Percentiles rank a stretch among this genome's conserved stretches.
phyloP scores from a whole-genome alignment of 1,140 invertebrate species.

The Zelostemma sp. region DNA sequence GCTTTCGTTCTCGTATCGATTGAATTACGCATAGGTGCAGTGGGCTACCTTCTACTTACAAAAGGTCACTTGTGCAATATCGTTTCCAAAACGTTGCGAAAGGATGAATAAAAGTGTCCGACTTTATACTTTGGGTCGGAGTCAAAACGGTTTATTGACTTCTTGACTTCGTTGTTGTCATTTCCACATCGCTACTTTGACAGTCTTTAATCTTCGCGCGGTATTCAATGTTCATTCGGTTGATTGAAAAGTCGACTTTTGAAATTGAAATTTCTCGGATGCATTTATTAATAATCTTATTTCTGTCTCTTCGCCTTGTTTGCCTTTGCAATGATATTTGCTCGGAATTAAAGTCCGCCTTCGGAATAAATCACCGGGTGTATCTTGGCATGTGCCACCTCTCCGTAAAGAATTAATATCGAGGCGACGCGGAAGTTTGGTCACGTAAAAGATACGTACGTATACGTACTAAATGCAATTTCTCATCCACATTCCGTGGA shows the following conservation, averaged over 20 bases:
- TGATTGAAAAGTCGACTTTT: not conserved
- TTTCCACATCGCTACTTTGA: too few relatives aligned
- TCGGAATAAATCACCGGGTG: conserved; percentile 39
- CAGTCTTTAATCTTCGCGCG: too few relatives aligned
- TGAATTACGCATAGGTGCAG: conserved; percentile 11
- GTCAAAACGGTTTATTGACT: too few relatives aligned
- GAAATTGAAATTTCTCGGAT: not conserved
- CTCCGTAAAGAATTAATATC: conserved; percentile 44
- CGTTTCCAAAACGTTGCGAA: not conserved
- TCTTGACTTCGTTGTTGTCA: too few relatives aligned
- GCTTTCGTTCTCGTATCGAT: conserved; percentile 4
- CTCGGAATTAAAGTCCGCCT: conserved; percentile 15
- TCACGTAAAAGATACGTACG: conserved; percentile 43
- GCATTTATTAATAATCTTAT: not conserved
- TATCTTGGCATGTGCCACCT: conserved; percentile 44
- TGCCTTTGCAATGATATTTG: conserved; percentile 35
- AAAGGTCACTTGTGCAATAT: conserved; percentile 8
- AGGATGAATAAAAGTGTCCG: not conserved
- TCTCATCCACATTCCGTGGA: conserved; percentile 16
- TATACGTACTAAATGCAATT: conserved; percentile 33
- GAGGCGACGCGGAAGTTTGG: conserved; percentile 38
- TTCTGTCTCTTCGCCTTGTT: conserved; percentile 13
- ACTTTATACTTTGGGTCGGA: too few relatives aligned
- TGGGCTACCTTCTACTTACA: conserved; percentile 5
- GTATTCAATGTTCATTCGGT: not conserved